Conservation (phyloP, 1,140 invertebrate genomes). For the Ridgeia piscesae region DNA sequence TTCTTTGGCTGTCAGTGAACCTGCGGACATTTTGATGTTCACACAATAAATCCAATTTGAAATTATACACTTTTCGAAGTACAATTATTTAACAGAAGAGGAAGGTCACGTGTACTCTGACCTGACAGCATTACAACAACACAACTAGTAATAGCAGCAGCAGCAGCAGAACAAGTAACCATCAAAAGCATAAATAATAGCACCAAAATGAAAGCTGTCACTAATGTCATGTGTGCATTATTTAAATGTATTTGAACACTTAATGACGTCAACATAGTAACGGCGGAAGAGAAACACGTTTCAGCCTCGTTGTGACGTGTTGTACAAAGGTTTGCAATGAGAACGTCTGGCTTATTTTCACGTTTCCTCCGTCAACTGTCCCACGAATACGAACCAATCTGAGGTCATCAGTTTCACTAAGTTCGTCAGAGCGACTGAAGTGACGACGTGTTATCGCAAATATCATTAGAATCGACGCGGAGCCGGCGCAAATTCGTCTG, state of each 20-base stretch:
- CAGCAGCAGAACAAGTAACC: neutral
- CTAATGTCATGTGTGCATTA: neutral
- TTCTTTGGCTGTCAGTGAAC: too few species aligned
- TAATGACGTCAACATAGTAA: neutral
- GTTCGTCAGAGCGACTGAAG: neutral
- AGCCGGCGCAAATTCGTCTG: neutral
- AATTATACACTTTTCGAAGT: too few species aligned
- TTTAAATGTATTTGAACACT: neutral
- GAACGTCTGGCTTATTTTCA: neutral
- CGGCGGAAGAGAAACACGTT: neutral
- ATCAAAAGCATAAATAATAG: neutral
- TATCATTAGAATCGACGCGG: neutral
- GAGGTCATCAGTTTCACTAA: neutral
- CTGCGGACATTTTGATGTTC: too few species aligned
- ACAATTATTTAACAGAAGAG: too few species aligned
- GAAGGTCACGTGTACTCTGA: too few species aligned
- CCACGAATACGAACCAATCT: neutral
- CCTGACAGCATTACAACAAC: too few species aligned
- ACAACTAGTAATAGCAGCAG: neutral
- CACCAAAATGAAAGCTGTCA: neutral
- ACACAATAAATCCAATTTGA: too few species aligned
- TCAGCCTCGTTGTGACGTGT: neutral
- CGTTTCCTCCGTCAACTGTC: neutral
- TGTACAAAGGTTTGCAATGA: neutral
- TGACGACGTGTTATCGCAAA: neutral